Evolutionary conservation across 1,140 invertebrate genomes (phyloP).

Genomic region (Neelides sp.): DNA sequence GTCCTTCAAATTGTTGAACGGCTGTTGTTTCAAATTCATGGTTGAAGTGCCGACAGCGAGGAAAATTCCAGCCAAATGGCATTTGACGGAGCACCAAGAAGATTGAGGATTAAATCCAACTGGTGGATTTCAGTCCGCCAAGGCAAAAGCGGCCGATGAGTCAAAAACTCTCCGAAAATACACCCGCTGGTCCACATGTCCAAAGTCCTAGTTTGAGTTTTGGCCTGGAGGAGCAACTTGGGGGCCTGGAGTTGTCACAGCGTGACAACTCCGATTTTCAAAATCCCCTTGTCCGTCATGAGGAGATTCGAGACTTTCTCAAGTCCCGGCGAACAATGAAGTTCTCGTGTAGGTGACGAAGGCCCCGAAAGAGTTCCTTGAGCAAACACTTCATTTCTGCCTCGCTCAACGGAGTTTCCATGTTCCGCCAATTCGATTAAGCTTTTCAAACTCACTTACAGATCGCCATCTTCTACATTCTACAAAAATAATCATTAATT

Average conservation of each 20-base stretch:
- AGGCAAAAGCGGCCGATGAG: slow-evolving; percentile 79
- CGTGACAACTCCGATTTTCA: slow-evolving; percentile 93
- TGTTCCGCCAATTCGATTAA: slow-evolving; percentile 90
- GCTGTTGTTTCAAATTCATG: slow-evolving; percentile 80
- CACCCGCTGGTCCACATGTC: slow-evolving; percentile 93
- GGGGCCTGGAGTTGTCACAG: slow-evolving; percentile 94
- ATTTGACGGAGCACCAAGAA: slow-evolving; percentile 87
- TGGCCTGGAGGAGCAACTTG: slow-evolving; percentile 77
- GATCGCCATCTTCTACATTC: slow-evolving; percentile 78
- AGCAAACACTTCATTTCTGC: slow-evolving; percentile 94
- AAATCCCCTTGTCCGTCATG: slow-evolving; percentile 89
- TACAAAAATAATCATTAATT: slow-evolving; percentile 33
- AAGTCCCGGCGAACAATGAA: slow-evolving; percentile 89
- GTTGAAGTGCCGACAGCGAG: slow-evolving; percentile 69
- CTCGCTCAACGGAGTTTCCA: slow-evolving; percentile 85
- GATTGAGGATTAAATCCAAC: slow-evolving; percentile 81
- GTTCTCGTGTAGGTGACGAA: slow-evolving; percentile 81
- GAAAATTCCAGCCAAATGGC: slow-evolving; percentile 89
- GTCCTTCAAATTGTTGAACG: slow-evolving; percentile 90
- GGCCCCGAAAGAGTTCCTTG: slow-evolving; percentile 75
- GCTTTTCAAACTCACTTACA: slow-evolving; percentile 90
- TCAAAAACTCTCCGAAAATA: slow-evolving; percentile 49
- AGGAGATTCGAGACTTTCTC: slow-evolving; percentile 91
- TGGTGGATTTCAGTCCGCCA: slow-evolving; percentile 81
- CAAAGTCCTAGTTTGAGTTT: slow-evolving; percentile 79